A percentile compares a stretch with the other conserved stretches of the same genome.
These are phyloP conservation scores for Peromyscus melanophrys DNA, from an alignment of 2,797 vertebrate genomes.

Conservation along the genomic window DNA sequence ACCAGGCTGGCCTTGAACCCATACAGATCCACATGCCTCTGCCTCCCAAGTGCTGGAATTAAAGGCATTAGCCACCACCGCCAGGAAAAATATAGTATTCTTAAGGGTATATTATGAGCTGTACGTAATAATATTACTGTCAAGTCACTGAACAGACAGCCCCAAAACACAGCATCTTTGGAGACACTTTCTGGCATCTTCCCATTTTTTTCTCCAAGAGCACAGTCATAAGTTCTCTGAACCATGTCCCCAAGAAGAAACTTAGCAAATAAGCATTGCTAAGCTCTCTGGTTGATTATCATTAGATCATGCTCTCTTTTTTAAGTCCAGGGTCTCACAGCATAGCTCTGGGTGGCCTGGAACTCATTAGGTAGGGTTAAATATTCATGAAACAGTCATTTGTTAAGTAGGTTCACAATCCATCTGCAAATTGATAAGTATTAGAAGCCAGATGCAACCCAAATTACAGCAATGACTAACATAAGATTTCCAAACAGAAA, in stretches of 20 bases:
- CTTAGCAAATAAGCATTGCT: not conserved
- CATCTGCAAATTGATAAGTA: not conserved
- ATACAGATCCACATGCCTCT: not conserved
- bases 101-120: not conserved
- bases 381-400: constrained; percentile 1
- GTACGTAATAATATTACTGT: not conserved
- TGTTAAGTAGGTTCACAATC: not conserved
- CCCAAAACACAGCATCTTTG: not conserved
- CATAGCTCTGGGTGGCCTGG: not conserved
- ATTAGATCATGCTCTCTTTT: not conserved
- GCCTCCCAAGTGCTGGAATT: not conserved
- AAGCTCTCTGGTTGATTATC: not conserved
- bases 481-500: constrained; percentile 49
- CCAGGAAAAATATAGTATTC: not conserved
- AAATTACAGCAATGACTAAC: not conserved
- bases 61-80: not conserved
- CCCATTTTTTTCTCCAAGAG: not conserved
- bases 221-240: not conserved
- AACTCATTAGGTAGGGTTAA: not conserved
- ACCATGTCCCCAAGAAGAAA: not conserved
- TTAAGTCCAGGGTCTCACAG: not conserved
- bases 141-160: not conserved
- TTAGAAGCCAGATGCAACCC: not conserved
- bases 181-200: not conserved
- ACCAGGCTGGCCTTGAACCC: not conserved